Base-by-base conservation (phyloP, 2,888 invertebrate species). In the Blastobasis lacticolella region DNA sequence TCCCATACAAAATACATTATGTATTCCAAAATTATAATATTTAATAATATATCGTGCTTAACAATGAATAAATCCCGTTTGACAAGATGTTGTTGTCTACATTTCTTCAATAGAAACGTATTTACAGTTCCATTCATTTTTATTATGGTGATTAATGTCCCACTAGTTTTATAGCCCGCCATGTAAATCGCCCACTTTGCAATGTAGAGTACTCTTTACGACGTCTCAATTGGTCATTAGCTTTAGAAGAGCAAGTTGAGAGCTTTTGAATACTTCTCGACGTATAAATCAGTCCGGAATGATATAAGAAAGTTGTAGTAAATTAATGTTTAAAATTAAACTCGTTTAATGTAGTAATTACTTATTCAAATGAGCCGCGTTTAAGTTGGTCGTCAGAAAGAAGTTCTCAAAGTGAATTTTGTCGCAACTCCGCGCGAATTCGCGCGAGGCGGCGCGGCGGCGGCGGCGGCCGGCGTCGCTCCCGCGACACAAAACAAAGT, bases 401-500 rank as follows among this genome's bases (percentile, higher is more conserved):
- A 62, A 64, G 59, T 59, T 59, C 53, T 10, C 57, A 62, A 66
- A 67, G 60, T 62, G 62, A 72, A 71, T 63, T 64, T 64, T 56
- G 54, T 57, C 64, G 61, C 61, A 75, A 75, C 64, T 75, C 66
- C 57, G 58, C 59, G 64, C 68, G 71, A 75, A 74, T 68, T 72
- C 67, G 69, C 71, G 75, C 66, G 42, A 42, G 60, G 60, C 68
- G 64, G 62, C 63, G 68, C 63, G 63, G 63, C 71, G 67, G 72
- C 73, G 73, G 73, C 38, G 48, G 38, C 49, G 49, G n/a, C 47
- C 38, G 50, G 70, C 73, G 64, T 60, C 66, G 63, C 61, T 63
- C 61, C 59, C 61, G 69, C 69, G 66, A 71, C 67, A 70, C 69
- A 62, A 74, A 76, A 79, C 77, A 78, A 83, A 84, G 75, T 86